Conservation (phyloP, 2,888 invertebrate species). For the Pseudoips prasinana region DNA sequence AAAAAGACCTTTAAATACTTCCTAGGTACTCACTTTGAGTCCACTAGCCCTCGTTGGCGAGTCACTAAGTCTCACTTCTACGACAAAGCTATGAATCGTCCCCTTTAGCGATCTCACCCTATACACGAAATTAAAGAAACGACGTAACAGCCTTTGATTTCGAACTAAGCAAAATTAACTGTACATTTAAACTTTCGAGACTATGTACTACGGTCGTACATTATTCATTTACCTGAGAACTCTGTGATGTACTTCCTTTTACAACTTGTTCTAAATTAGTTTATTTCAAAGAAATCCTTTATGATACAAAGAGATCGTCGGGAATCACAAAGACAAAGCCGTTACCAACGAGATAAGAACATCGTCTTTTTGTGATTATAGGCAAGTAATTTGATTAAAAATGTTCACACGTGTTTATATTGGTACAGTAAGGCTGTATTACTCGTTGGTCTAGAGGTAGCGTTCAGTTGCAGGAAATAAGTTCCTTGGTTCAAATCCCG, state of each 20-base stretch:
- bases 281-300: conserved; percentile 28
- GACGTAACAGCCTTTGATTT: conserved; percentile 38
- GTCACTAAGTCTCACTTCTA: conserved; percentile 60
- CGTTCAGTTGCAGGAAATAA: no score
- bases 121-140: conserved; percentile 42
- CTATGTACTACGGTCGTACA: conserved; percentile 1
- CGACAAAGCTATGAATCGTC: conserved; percentile 57
- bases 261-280: conserved; percentile 23
- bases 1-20: conserved; percentile 30
- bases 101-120: conserved; percentile 51
- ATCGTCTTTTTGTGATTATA: conserved; percentile 11
- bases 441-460: no score
- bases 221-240: conserved; percentile 18
- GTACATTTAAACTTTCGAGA: conserved; percentile 5
- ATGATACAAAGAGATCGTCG: conserved; percentile 19
- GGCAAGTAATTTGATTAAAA: conserved; percentile 24
- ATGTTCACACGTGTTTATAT: conserved; percentile 1
- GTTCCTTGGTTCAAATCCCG: no score
- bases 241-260: conserved; percentile 20
- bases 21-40: conserved; percentile 37
- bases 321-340: conserved; percentile 17
- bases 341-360: conserved; percentile 10
- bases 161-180: conserved; percentile 18
- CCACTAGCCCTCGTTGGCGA: conserved; percentile 34
- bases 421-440: no score